phyloP scores from a whole-genome alignment of 2,888 invertebrate species.

The Anticlea derivata region DNA sequence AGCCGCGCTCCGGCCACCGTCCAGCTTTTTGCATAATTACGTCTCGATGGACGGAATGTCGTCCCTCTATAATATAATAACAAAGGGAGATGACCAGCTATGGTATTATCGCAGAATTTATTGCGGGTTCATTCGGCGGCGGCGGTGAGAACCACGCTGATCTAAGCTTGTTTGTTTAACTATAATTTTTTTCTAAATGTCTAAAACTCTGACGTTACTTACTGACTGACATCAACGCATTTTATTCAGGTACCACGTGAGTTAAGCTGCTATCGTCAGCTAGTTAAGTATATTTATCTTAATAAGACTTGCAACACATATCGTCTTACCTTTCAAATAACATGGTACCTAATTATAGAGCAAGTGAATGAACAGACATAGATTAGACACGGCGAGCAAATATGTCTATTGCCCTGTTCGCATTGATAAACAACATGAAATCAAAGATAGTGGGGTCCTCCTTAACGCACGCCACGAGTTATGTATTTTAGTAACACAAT shows the following conservation, averaged over 20 bases:
- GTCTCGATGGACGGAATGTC: conserved; percentile 70
- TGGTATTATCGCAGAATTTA: conserved; percentile 71
- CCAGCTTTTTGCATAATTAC: conserved; percentile 83
- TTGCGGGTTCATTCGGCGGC: conserved; percentile 51
- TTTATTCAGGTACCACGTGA: too few relatives aligned
- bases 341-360: conserved; percentile 53
- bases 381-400: conserved; percentile 62
- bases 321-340: conserved; percentile 31
- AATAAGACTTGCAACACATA: too few relatives aligned
- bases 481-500: conserved; percentile 79
- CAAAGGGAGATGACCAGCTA: conserved; percentile 78
- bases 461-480: conserved; percentile 68
- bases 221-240: too few relatives aligned
- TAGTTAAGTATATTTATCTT: too few relatives aligned
- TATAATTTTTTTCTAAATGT: too few relatives aligned
- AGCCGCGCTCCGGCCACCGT: conserved; percentile 70
- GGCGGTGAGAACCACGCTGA: conserved; percentile 53
- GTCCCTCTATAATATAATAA: conserved; percentile 78
- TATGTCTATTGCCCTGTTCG: conserved; percentile 70
- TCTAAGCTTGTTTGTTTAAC: conserved; percentile 5
- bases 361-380: conserved; percentile 57
- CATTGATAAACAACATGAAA: conserved; percentile 77
- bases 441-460: conserved; percentile 70
- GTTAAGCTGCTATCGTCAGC: too few relatives aligned
- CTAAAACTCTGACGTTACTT: too few relatives aligned